Evolutionary conservation across 2,113 vertebrate genomes (phyloP), one percentile per base, ranked within the genome.

Genomic region (Entelurus aequoreus): DNA sequence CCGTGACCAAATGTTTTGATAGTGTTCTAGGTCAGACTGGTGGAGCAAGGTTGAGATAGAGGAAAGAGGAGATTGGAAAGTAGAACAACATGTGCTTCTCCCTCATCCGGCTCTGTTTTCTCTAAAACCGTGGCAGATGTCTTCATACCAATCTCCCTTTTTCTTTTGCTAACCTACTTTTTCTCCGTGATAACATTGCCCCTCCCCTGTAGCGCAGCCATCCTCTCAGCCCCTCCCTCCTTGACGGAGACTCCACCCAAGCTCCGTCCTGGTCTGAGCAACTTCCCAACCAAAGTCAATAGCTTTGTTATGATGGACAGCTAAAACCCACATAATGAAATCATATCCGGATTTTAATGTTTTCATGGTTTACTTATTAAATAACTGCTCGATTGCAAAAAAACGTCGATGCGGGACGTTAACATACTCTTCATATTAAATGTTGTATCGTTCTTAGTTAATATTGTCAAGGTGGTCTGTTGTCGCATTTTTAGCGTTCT

Each of bases 61-160:
- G 54, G 56, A 65, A 63, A 54, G n/a, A 21, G 16, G 47, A 73
- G 65, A 56, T 59, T 55, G 48, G 63, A 61, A 70, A 69, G 65
- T 64, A 71, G 89, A 89, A 89, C 89, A 89, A 69, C 79, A 49
- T 78, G 84, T 88, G 82, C 89, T 84, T 84, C 82, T 87, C 68
- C 78, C 75, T 75, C 71, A 67, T 82, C 63, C 82, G 85, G 76
- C 51, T 38, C 51, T 59, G 37, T 21, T 52, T 54, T 67, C 47
- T 70, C 68, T 61, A 67, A 79, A 83, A 75, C 62, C 62, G 66
- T 77, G 64, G 66, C 88, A 88, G 84, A 88, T 89, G 85, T 88
- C 87, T 72, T 76, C 75, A 79, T 72, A 79, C 78, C 74, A 68
- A 51, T 75, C 65, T 71, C 28, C 46, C 69, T 54, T 48, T 28